phyloP scores from a whole-genome alignment of 2,797 vertebrate species.

The Sebastes melanostomus region DNA sequence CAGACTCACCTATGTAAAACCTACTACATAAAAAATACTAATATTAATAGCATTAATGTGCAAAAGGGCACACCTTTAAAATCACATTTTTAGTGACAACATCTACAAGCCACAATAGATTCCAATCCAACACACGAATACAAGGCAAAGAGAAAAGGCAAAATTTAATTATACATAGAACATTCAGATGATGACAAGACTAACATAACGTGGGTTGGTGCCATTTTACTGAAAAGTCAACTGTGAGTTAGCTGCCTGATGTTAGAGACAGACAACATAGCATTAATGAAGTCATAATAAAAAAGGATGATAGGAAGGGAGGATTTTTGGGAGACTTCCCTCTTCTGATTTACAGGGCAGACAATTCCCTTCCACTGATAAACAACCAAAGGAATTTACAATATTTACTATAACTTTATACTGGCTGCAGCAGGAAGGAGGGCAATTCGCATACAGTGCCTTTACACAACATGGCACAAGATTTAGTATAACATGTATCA shows the following conservation, averaged over 20 bases:
- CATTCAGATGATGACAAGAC: neutral
- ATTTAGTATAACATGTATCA: neutral
- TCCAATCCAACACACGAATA: neutral
- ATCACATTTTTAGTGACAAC: neutral
- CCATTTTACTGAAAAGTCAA: neutral
- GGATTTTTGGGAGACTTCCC: neutral
- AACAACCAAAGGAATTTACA: neutral
- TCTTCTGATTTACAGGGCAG: neutral
- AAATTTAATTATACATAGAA: neutral
- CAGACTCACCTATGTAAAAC: neutral
- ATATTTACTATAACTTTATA: neutral
- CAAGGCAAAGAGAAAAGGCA: neutral
- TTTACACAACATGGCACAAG: neutral
- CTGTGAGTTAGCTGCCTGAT: neutral
- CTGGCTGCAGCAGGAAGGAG: neutral
- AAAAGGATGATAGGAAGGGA: neutral
- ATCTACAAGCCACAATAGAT: neutral
- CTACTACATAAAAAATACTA: neutral
- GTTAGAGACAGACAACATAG: neutral
- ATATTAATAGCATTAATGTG: neutral
- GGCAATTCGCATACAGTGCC: neutral
- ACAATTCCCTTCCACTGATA: neutral
- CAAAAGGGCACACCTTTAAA: neutral
- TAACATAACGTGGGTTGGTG: neutral
- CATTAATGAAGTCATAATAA: neutral